Evolutionary conservation across 1,140 invertebrate species (phyloP).

Genomic region (Trachymyrmex septentrionalis): DNA sequence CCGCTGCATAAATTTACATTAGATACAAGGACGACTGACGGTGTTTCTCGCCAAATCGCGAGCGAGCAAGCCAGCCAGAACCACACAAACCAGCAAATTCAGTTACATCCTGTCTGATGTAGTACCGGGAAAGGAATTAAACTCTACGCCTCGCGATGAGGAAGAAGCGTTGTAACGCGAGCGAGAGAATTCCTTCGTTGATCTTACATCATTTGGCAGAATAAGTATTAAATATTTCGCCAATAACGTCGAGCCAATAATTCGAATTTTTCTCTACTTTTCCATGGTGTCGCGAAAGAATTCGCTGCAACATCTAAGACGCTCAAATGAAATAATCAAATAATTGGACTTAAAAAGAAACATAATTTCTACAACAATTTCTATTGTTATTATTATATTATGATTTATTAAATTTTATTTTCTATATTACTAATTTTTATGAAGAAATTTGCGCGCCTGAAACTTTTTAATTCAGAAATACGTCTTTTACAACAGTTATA

Average conservation of each 20-base stretch:
- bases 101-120: constrained; percentile 38
- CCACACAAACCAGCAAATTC: constrained; percentile 36
- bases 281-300: not conserved
- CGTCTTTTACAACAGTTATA: not conserved
- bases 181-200: constrained; percentile 5
- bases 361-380: not conserved
- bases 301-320: not conserved
- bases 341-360: not conserved
- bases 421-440: not conserved
- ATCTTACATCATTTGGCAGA: constrained; percentile 23
- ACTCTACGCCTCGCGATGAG: constrained; percentile 14
- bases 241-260: not conserved
- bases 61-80: constrained; percentile 35
- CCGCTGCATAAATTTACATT: constrained; percentile 51
- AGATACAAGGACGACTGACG: constrained; percentile 8
- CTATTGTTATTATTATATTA: not conserved
- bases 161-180: not conserved
- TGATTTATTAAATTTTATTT: not conserved
- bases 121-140: constrained; percentile 37
- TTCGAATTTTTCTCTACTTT: constrained; percentile 23
- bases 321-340: not conserved
- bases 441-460: not conserved
- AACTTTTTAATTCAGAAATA: not conserved
- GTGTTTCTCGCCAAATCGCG: constrained; percentile 35
- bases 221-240: not conserved